A percentile compares a stretch with the other conserved stretches of the same genome.
phyloP scores from a whole-genome alignment of 2,888 invertebrate species.

The Yponomeuta malinellus region DNA sequence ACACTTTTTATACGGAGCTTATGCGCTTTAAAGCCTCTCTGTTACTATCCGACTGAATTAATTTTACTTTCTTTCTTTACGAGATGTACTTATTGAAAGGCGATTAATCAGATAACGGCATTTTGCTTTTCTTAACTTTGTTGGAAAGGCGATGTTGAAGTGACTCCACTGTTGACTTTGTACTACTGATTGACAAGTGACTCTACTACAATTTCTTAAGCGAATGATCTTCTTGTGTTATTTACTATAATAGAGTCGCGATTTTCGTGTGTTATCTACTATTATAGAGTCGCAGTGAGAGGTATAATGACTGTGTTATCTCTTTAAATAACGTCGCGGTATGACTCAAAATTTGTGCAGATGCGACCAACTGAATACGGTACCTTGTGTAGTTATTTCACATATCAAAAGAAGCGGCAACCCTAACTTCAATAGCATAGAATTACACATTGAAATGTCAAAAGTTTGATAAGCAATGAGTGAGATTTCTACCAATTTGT shows the following conservation, averaged over 20 bases:
- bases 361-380: too few species aligned
- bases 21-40: neutral
- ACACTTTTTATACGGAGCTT: slow-evolving; percentile 33
- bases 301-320: too few species aligned
- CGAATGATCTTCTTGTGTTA: too few species aligned
- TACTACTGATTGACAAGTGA: neutral
- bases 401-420: neutral
- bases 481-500: slow-evolving; percentile 60
- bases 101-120: neutral
- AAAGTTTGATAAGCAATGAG: slow-evolving; percentile 49
- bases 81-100: neutral
- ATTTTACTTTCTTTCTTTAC: neutral
- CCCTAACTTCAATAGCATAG: slow-evolving; percentile 19
- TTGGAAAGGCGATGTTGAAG: neutral
- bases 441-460: slow-evolving; percentile 58
- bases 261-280: too few species aligned
- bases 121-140: neutral
- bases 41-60: neutral
- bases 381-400: neutral
- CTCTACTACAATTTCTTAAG: too few species aligned
- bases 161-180: neutral
- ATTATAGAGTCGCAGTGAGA: too few species aligned
- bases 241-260: too few species aligned
- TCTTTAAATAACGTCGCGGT: neutral
- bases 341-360: neutral